Conservation (phyloP, 2,797 vertebrate genomes). For the Clamator glandarius region DNA sequence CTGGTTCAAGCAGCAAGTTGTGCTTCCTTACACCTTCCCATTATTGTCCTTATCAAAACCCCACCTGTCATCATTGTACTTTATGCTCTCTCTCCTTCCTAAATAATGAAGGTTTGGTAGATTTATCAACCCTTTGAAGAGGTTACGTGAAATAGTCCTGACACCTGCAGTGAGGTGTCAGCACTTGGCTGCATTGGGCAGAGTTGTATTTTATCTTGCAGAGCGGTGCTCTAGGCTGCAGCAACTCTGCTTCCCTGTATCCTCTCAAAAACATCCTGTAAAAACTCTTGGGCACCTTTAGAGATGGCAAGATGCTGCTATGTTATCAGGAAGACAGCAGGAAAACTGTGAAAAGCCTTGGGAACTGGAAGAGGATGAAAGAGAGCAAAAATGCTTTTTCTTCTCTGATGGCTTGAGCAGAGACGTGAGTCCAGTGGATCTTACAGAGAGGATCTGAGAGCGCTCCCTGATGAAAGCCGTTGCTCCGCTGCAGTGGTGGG, state of each 20-base stretch:
- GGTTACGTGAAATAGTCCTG: not conserved
- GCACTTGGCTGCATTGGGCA: not conserved
- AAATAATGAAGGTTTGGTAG: not conserved
- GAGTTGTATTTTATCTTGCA: not conserved
- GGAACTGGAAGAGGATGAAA: not conserved
- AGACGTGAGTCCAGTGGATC: not conserved
- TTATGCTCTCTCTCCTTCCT: not conserved
- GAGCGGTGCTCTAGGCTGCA: not conserved
- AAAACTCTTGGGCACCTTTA: not conserved
- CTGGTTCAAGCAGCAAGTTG: not conserved
- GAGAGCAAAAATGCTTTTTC: not conserved
- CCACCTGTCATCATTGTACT: fast-evolving
- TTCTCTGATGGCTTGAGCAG: not conserved
- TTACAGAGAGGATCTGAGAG: fast-evolving
- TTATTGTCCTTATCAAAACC: not conserved
- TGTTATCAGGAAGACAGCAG: not conserved
- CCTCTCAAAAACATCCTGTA: not conserved
- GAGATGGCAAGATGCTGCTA: not conserved
- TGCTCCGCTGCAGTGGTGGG: fast-evolving
- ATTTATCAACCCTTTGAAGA: not conserved
- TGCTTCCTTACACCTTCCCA: not conserved
- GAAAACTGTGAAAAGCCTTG: not conserved
- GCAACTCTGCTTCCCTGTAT: fast-evolving
- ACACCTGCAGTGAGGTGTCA: not conserved
- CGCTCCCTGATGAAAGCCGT: fast-evolving